Percentiles rank a stretch among this genome's conserved stretches.
phyloP scores from a whole-genome alignment of 1,140 invertebrate species.

The Leptoteleia sp. region DNA sequence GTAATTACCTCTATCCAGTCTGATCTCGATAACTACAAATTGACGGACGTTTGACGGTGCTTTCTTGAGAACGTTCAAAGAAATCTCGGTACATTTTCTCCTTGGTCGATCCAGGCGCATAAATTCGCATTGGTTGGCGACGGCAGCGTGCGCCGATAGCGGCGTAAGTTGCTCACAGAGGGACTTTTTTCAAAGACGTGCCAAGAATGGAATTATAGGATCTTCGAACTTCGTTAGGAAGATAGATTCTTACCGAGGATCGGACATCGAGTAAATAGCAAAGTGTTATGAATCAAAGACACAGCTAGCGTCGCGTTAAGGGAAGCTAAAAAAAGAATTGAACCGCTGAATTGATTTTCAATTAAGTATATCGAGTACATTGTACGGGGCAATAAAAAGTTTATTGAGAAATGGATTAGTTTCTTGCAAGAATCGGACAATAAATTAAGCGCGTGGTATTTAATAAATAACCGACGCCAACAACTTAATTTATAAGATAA shows the following conservation, averaged over 20 bases:
- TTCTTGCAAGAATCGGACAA: too few species aligned
- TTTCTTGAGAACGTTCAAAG: constrained; percentile 25
- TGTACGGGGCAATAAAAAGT: too few species aligned
- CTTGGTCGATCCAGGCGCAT: constrained; percentile 45
- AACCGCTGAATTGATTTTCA: too few species aligned
- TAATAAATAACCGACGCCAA: too few species aligned
- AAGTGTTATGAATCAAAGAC: too few species aligned
- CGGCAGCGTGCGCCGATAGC: constrained; percentile 62
- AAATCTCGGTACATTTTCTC: constrained; percentile 54
- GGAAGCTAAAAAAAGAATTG: too few species aligned
- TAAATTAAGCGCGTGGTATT: too few species aligned
- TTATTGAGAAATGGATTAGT: too few species aligned
- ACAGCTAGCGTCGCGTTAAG: too few species aligned
- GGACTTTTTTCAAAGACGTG: constrained; percentile 42
- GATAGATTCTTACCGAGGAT: constrained; percentile 40
- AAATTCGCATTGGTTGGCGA: constrained; percentile 68
- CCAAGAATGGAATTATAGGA: constrained; percentile 66
- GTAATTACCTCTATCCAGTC: constrained; percentile 31
- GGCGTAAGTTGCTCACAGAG: constrained; percentile 62
- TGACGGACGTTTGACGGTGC: constrained; percentile 30
- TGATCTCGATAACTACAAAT: constrained; percentile 31
- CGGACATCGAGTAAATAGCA: not conserved
- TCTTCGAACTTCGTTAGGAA: constrained; percentile 55
- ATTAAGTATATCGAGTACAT: too few species aligned
- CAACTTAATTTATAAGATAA: too few species aligned